A percentile compares a stretch with the other conserved stretches of the same genome.
Conservation (phyloP, 2,797 vertebrate species). For the Lacerta viridis region DNA sequence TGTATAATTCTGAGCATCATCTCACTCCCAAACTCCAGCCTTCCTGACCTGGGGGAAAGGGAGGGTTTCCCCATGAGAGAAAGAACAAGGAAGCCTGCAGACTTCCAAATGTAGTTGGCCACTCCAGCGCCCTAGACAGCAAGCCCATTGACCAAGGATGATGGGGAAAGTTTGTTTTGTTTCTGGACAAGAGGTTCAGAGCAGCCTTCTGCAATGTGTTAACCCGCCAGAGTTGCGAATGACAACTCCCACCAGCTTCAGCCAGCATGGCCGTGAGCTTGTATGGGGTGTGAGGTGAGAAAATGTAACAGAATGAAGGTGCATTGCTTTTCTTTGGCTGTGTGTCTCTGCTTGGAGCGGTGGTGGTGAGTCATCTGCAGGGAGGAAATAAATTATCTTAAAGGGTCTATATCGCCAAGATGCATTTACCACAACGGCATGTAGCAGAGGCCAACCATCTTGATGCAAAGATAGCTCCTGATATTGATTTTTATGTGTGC, state of each 20-base stretch:
- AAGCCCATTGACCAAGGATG: no score
- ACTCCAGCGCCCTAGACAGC: no score
- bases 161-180: not conserved
- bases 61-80: no score
- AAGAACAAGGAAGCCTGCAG: no score
- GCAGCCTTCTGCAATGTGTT: slow-evolving; percentile 7
- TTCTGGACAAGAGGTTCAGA: slow-evolving; percentile 24
- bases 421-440: slow-evolving; percentile 37
- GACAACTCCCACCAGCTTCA: no score
- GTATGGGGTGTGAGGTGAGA: not conserved
- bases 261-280: no score
- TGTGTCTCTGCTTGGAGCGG: not conserved
- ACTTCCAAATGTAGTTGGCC: no score
- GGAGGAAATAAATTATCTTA: slow-evolving; percentile 51
- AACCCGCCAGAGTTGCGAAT: no score
- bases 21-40: no score
- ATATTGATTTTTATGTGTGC: slow-evolving; percentile 62
- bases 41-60: no score
- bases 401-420: slow-evolving; percentile 45
- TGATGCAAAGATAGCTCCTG: slow-evolving; percentile 56
- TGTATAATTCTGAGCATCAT: no score
- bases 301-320: slow-evolving; percentile 37
- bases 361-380: slow-evolving; percentile 45
- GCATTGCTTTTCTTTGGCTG: slow-evolving; percentile 52
- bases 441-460: slow-evolving; percentile 58